These are phyloP conservation scores for Scelioninae gen. 1 DNA, from an alignment of 2,888 invertebrate genomes.

Conservation along the genomic window DNA sequence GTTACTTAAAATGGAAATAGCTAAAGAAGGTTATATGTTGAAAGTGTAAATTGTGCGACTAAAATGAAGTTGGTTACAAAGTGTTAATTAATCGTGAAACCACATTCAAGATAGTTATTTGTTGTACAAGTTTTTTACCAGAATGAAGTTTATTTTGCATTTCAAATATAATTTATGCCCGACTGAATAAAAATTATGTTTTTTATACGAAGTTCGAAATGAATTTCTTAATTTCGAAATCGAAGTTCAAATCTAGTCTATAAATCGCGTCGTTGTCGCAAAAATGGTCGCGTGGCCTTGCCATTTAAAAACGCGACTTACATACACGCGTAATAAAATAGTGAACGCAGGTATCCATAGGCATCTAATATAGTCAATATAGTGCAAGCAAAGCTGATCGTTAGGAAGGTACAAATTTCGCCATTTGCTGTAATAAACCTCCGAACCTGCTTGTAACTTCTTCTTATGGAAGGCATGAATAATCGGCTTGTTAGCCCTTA, in stretches of 20 bases:
- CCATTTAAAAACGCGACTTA: conserved; percentile 37
- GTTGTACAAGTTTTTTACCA: no score
- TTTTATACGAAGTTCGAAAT: no score
- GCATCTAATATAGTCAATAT: conserved; percentile 60
- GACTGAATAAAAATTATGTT: no score
- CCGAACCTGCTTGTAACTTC: conserved; percentile 83
- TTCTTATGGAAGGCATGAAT: conserved; percentile 84
- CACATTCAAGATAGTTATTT: no score
- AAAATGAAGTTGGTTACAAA: no score
- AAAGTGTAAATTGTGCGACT: no score
- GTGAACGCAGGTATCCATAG: conserved; percentile 16
- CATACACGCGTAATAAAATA: conserved; percentile 48
- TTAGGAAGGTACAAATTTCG: conserved; percentile 84
- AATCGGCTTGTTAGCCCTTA: conserved; percentile 84
- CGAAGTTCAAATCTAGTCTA: neutral
- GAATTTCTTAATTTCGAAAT: no score
- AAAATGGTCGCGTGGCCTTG: conserved; percentile 26
- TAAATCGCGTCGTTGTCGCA: conserved; percentile 7
- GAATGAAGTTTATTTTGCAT: no score
- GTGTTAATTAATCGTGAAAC: no score
- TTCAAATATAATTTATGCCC: no score
- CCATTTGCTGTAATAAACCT: conserved; percentile 84
- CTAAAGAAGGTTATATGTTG: no score
- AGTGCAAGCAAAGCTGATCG: conserved; percentile 78
- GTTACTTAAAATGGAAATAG: no score